Evolutionary conservation across 2,888 invertebrate genomes (phyloP).

Genomic region (Erynnis tages): DNA sequence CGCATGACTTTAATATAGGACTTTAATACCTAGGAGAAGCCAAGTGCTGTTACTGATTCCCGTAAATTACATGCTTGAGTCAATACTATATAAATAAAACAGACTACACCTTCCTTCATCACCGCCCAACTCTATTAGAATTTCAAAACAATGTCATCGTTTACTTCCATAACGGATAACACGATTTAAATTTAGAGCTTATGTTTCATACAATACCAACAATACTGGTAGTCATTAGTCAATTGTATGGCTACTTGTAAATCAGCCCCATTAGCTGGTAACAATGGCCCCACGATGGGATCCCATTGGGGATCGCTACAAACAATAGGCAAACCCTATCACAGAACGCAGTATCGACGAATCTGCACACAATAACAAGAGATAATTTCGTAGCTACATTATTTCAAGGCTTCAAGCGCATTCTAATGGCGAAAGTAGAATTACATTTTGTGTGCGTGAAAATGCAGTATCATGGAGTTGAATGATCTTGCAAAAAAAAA

Average conservation of each 20-base stretch:
- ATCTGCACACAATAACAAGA: constrained; percentile 66
- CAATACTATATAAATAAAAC: too few relatives aligned
- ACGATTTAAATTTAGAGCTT: background rate
- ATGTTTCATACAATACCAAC: constrained; percentile 24
- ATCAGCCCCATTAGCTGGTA: constrained; percentile 24
- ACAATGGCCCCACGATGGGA: constrained; percentile 47
- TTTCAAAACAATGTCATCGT: too few relatives aligned
- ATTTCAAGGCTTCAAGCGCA: constrained; percentile 37
- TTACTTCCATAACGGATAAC: background rate
- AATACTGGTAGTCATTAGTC: constrained; percentile 28
- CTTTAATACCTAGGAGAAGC: too few relatives aligned
- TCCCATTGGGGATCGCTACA: constrained; percentile 25
- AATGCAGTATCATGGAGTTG: constrained; percentile 58
- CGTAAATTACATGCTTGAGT: too few relatives aligned
- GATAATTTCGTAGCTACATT: constrained; percentile 45
- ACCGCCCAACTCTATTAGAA: too few relatives aligned
- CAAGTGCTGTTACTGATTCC: too few relatives aligned
- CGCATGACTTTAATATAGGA: too few relatives aligned
- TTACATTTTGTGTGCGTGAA: constrained; percentile 61
- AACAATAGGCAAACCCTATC: constrained; percentile 42
- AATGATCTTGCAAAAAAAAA: constrained; percentile 38
- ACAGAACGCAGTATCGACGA: constrained; percentile 39
- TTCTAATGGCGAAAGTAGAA: constrained; percentile 65
- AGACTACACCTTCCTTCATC: too few relatives aligned
- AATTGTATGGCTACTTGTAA: background rate